These are phyloP conservation scores for Chlorocebus sabaeus DNA, from an alignment of 2,113 vertebrate species.

Conservation along the genomic window DNA sequence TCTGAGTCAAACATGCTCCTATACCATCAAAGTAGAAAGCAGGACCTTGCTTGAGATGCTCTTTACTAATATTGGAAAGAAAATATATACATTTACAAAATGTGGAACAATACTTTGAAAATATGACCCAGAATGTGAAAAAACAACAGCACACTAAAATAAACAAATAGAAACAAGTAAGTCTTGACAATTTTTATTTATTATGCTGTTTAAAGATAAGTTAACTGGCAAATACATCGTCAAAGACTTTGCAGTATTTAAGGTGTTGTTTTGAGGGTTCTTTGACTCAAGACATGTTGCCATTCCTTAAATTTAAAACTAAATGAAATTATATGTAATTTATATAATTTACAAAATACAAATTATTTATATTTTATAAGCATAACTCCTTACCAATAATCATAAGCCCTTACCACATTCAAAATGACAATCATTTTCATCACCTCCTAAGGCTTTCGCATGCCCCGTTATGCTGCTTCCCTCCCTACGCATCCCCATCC, in stretches of 20 bases:
- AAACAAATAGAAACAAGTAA: not conserved
- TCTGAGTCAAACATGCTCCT: not conserved
- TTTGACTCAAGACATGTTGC: not conserved
- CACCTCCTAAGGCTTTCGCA: not conserved
- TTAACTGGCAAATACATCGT: not conserved
- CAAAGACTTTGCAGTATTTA: not conserved
- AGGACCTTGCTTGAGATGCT: not conserved
- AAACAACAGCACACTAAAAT: not conserved
- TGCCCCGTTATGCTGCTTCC: not conserved
- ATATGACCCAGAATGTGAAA: not conserved
- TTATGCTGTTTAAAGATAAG: not conserved
- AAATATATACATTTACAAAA: not conserved
- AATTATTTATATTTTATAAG: no score
- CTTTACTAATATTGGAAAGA: not conserved
- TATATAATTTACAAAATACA: no score
- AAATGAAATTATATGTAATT: no score
- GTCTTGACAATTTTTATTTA: not conserved
- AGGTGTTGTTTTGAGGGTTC: not conserved
- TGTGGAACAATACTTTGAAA: not conserved
- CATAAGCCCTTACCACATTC: not conserved
- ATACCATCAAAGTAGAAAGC: not conserved
- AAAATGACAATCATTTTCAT: not conserved
- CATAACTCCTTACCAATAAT: no score
- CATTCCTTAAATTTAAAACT: not conserved
- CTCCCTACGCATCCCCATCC: not conserved